Base-by-base conservation (phyloP, 2,888 invertebrate genomes). In the Sarcophaga subvicina region DNA sequence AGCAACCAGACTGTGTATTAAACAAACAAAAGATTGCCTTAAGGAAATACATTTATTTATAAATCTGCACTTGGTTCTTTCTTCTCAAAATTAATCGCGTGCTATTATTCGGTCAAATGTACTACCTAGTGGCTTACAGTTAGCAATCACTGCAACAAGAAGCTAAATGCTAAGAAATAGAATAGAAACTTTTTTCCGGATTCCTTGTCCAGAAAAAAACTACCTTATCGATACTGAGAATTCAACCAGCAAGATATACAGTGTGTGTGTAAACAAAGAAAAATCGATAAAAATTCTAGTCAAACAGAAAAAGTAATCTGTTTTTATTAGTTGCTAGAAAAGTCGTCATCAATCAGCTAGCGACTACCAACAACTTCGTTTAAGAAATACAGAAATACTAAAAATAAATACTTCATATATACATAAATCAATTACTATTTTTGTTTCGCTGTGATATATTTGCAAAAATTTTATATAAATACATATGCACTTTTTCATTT, bases 51-150 rank as follows among this genome's bases (percentile, higher is more conserved):
- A 45, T 62, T 20, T 47, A 25, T 37, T 49, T 70, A 17, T 47
- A 47, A 27, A 45, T 8, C n/a, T n/a, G 47, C 45, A 11, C 12
- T 22, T 60, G 45, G 60, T 49, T 63, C 73, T 47, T 69, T 60
- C 66, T 27, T 75, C 66, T 89, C 89, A 91, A 89, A 89, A 91
- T 91, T 90, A 89, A 89, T 88, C 89, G 90, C 89, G 90, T 88
- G 89, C 88, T 89, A 88, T 88, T 90, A 88, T 86, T 90, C 88
- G 90, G 89, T 89, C 91, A 91, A 90, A 91, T 92, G 92, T 92
- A 92, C 91, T 90, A 92, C 90, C 90, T 92, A 86, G 91, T 91
- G 89, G 91, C 91, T 77, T 92, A 92, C 89, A 92, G 92, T 90
- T 92, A 90, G 90, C 91, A 90, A 91, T 88, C 90, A 89, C 88